Conservation (phyloP, 2,797 vertebrate genomes). For the Clarias laeviceps region DNA sequence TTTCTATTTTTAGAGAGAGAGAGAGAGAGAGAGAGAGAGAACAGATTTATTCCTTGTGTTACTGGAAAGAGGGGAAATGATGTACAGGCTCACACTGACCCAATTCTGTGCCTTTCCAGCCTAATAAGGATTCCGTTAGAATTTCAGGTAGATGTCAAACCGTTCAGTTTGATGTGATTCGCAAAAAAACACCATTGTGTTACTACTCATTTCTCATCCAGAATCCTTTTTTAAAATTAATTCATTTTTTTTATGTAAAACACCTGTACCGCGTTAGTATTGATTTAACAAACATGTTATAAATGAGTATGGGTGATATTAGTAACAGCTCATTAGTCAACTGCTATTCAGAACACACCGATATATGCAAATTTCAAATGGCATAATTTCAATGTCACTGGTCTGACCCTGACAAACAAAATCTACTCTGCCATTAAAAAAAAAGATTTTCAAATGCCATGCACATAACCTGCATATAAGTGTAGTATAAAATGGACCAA, state of each 20-base stretch:
- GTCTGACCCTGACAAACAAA: slow-evolving; percentile 15
- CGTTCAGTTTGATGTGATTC: not conserved
- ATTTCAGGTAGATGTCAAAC: slow-evolving; percentile 34
- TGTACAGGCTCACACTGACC: slow-evolving; percentile 35
- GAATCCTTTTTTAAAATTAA: slow-evolving; percentile 6
- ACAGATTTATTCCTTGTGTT: slow-evolving; percentile 22
- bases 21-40: not conserved
- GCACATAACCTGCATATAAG: not conserved
- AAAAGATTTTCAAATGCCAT: not conserved
- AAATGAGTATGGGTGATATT: not conserved
- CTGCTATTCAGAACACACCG: slow-evolving; percentile 4
- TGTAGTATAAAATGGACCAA: not conserved
- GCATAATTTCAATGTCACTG: not conserved
- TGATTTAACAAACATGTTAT: slow-evolving; percentile 26
- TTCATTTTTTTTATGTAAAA: slow-evolving; percentile 33
- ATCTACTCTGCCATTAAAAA: not conserved
- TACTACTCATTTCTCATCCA: not conserved
- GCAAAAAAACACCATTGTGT: slow-evolving; percentile 5
- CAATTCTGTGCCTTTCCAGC: slow-evolving; percentile 36
- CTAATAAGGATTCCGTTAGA: slow-evolving; percentile 31
- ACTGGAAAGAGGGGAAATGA: slow-evolving; percentile 22
- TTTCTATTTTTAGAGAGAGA: slow-evolving; percentile 41
- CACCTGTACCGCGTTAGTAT: not conserved
- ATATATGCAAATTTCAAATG: slow-evolving; percentile 4
- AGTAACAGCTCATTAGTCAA: slow-evolving; percentile 18